These are phyloP conservation scores for Drosophila antonietae DNA, from an alignment of 2,888 invertebrate species.

Conservation along the genomic window DNA sequence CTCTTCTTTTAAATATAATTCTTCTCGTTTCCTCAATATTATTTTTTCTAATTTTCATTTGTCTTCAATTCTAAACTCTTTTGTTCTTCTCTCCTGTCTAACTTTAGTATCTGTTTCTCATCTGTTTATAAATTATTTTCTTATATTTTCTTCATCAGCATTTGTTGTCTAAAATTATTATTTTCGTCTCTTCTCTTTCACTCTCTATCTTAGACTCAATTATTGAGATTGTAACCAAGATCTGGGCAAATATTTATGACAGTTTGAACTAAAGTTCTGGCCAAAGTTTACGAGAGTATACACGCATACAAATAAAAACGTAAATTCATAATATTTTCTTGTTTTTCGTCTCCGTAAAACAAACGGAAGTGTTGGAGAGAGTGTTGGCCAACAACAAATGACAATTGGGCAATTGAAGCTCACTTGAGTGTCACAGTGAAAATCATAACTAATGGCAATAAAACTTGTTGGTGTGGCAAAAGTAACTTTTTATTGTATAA, in stretches of 20 bases:
- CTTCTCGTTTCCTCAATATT: not conserved
- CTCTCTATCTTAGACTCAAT: conserved; percentile 2
- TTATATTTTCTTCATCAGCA: no score
- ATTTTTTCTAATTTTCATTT: not conserved
- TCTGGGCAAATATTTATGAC: conserved; percentile 33
- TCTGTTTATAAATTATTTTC: no score
- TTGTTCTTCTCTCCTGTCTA: not conserved
- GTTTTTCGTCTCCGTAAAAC: conserved; percentile 4
- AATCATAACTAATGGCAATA: conserved; percentile 5
- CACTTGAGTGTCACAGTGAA: conserved; percentile 3
- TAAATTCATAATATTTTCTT: conserved; percentile 28
- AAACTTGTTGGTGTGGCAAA: conserved; percentile 1
- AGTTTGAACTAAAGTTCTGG: conserved; percentile 31
- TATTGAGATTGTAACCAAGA: conserved; percentile 25
- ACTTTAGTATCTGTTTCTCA: no score
- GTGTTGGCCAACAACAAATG: conserved; percentile 5
- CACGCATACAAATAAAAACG: conserved; percentile 7
- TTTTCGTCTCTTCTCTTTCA: not conserved
- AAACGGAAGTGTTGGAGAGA: not conserved
- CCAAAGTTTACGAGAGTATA: conserved; percentile 30
- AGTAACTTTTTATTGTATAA: conserved; percentile 1
- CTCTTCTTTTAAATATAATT: not conserved
- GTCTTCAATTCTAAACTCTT: not conserved
- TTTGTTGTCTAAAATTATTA: not conserved
- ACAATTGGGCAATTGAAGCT: conserved; percentile 10